phyloP scores from a whole-genome alignment of 2,797 vertebrate genomes.

The Apogon talboti region DNA sequence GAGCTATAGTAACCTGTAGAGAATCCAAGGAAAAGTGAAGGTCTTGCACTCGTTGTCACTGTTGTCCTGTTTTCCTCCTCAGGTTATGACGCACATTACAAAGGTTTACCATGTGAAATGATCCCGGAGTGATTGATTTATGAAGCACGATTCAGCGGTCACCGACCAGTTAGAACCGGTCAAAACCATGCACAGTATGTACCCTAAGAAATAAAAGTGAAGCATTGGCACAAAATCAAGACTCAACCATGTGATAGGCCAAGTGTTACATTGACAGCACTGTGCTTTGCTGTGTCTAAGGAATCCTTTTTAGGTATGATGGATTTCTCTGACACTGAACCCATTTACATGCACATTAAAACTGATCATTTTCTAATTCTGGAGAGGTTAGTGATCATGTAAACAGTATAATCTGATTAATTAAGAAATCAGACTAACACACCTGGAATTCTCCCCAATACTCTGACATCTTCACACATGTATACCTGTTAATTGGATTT shows the following conservation, averaged over 20 bases:
- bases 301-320: background rate
- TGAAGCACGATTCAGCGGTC: conserved; percentile 29
- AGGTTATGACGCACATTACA: conserved; percentile 53
- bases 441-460: too few species aligned
- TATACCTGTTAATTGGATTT: too few species aligned
- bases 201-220: conserved; percentile 26
- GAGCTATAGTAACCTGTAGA: conserved; percentile 26
- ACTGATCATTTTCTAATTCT: too few species aligned
- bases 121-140: conserved; percentile 49
- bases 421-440: too few species aligned
- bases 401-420: too few species aligned
- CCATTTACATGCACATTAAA: too few species aligned
- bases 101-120: conserved; percentile 58
- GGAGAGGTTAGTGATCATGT: too few species aligned
- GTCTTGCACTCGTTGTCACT: conserved; percentile 45
- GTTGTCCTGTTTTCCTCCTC: conserved; percentile 13
- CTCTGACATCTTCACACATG: too few species aligned
- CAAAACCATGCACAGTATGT: conserved; percentile 45
- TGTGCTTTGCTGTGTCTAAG: background rate
- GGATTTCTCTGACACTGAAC: too few species aligned
- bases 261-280: conserved; percentile 5
- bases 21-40: conserved; percentile 29
- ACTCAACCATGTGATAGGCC: conserved; percentile 8
- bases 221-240: conserved; percentile 17
- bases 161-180: conserved; percentile 66